These are phyloP conservation scores for Trichoplusia ni DNA, from an alignment of 1,140 invertebrate genomes.

Conservation along the genomic window DNA sequence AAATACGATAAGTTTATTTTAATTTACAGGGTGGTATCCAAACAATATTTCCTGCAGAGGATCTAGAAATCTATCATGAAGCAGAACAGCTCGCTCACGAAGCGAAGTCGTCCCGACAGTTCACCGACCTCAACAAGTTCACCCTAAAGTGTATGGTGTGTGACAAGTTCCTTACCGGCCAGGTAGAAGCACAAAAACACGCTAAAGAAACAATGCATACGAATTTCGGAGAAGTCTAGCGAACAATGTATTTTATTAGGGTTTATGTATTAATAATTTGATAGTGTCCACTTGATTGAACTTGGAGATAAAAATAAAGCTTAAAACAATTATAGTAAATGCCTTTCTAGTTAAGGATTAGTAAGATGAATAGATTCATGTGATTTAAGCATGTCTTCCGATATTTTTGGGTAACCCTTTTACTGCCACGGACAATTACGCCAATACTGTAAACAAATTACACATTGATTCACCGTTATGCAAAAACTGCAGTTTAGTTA, in stretches of 20 bases:
- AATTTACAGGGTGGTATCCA: slow-evolving; percentile 84
- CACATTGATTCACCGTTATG: too few species aligned
- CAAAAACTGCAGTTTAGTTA: too few species aligned
- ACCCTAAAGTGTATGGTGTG: slow-evolving; percentile 92
- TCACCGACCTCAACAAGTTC: slow-evolving; percentile 94
- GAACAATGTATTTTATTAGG: slow-evolving; percentile 19
- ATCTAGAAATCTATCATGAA: slow-evolving; percentile 87
- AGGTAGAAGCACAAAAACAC: slow-evolving; percentile 91
- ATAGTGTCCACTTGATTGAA: slow-evolving; percentile 9
- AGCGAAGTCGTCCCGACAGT: slow-evolving; percentile 93
- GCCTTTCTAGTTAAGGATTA: not conserved
- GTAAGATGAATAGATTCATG: not conserved
- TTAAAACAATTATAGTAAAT: too few species aligned
- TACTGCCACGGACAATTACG: too few species aligned
- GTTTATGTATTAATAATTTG: slow-evolving; percentile 2
- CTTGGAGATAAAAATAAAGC: not conserved
- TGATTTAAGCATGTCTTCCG: not conserved
- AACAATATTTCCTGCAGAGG: slow-evolving; percentile 91
- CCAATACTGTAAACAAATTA: too few species aligned
- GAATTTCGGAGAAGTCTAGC: slow-evolving; percentile 92
- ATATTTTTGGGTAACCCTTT: not conserved
- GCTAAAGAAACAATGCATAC: slow-evolving; percentile 92
- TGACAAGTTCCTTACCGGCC: slow-evolving; percentile 87
- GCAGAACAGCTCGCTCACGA: slow-evolving; percentile 93
- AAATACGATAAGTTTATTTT: slow-evolving; percentile 30